Conservation (phyloP, 2,888 invertebrate genomes). For the Urechis unicinctus region DNA sequence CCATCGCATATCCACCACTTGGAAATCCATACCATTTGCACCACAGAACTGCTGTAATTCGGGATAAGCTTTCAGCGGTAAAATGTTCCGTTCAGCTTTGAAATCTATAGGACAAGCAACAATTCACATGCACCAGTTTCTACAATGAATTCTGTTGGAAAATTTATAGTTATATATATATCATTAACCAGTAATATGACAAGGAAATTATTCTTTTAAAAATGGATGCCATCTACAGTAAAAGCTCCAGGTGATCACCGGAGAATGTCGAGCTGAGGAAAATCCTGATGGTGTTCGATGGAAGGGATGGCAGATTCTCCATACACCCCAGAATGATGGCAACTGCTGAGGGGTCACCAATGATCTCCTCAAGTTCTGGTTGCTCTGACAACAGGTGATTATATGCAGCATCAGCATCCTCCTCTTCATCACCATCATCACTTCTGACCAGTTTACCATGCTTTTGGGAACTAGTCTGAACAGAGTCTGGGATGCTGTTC, state of each 20-base stretch:
- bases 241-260: too few species aligned
- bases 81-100: slow-evolving; percentile 19
- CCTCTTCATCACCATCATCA: too few species aligned
- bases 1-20: slow-evolving; percentile 25
- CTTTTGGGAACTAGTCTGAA: too few species aligned
- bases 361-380: not conserved
- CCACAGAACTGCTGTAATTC: slow-evolving; percentile 12
- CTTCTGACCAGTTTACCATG: too few species aligned
- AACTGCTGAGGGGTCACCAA: not conserved
- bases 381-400: not conserved
- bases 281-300: slow-evolving; percentile 19
- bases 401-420: not conserved
- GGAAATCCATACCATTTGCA: slow-evolving; percentile 16
- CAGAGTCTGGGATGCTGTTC: too few species aligned
- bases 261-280: slow-evolving; percentile 32
- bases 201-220: too few species aligned
- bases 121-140: too few species aligned
- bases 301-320: slow-evolving; percentile 11
- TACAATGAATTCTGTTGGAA: too few species aligned
- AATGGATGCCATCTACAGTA: too few species aligned
- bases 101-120: too few species aligned
- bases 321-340: slow-evolving; percentile 9
- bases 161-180: too few species aligned
- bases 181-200: too few species aligned
- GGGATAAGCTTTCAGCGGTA: slow-evolving; percentile 16